Percentiles rank a stretch among this genome's conserved stretches.
phyloP scores from a whole-genome alignment of 2,888 invertebrate genomes.

The Xanthia icteritia region DNA sequence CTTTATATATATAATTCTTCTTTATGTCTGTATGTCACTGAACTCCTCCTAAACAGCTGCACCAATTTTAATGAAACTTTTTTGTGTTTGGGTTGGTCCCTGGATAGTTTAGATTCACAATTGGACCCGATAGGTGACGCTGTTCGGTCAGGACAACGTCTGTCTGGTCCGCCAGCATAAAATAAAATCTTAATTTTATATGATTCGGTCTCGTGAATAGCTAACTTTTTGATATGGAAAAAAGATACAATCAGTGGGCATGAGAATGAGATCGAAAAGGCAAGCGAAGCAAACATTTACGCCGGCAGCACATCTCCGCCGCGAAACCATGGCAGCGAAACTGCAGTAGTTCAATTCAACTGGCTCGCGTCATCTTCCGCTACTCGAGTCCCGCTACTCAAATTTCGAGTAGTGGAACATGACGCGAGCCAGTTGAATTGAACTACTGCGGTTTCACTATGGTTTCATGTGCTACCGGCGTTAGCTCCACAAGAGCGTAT shows the following conservation, averaged over 20 bases:
- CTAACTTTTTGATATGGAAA: background rate
- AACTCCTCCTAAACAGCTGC: background rate
- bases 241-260: constrained; percentile 1
- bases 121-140: background rate
- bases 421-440: too few relatives aligned
- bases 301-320: too few relatives aligned
- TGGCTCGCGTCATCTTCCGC: too few relatives aligned
- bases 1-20: too few relatives aligned
- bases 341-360: too few relatives aligned
- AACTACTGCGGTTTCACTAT: too few relatives aligned
- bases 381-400: too few relatives aligned
- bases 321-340: too few relatives aligned
- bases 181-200: background rate
- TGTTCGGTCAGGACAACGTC: background rate
- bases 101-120: background rate
- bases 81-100: background rate
- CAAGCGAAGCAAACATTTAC: background rate
- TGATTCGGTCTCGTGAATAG: background rate
- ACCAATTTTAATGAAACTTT: background rate
- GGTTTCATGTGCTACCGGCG: too few relatives aligned
- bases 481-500: background rate
- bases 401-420: too few relatives aligned
- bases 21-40: background rate
- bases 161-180: background rate
- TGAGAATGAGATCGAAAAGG: constrained; percentile 22